Conservation (phyloP, 2,113 vertebrate genomes). For the Calidris pygmaea region DNA sequence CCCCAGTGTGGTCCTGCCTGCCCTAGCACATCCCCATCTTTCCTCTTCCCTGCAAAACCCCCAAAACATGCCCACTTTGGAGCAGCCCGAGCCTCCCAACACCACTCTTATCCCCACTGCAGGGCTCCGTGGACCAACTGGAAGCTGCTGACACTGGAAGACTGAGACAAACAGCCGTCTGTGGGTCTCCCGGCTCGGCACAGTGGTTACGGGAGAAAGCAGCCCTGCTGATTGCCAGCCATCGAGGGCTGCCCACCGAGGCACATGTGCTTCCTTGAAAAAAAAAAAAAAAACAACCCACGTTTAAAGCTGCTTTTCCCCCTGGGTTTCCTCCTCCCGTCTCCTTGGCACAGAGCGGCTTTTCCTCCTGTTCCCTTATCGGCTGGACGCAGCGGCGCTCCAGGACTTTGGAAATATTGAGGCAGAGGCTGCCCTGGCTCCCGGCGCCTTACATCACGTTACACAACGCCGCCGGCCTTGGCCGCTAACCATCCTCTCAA, state of each 20-base stretch:
- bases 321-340: neutral
- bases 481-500: neutral
- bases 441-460: neutral
- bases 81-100: neutral
- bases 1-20: neutral
- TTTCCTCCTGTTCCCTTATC: neutral
- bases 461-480: neutral
- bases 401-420: neutral
- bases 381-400: neutral
- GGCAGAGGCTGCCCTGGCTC: neutral
- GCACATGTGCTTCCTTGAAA: neutral
- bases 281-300: neutral
- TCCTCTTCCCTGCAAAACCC: neutral
- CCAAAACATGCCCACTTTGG: neutral
- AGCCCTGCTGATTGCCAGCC: neutral
- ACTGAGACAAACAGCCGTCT: neutral
- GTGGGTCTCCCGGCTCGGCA: neutral
- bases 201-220: neutral
- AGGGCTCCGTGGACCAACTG: neutral
- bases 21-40: accelerated
- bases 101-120: neutral
- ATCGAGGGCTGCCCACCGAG: neutral
- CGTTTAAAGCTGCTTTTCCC: neutral
- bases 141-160: neutral
- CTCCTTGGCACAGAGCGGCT: neutral